Evolutionary conservation across 2,113 vertebrate species (phyloP), one percentile per base, ranked within the genome.

Genomic region (Pomatorhinus ruficollis): DNA sequence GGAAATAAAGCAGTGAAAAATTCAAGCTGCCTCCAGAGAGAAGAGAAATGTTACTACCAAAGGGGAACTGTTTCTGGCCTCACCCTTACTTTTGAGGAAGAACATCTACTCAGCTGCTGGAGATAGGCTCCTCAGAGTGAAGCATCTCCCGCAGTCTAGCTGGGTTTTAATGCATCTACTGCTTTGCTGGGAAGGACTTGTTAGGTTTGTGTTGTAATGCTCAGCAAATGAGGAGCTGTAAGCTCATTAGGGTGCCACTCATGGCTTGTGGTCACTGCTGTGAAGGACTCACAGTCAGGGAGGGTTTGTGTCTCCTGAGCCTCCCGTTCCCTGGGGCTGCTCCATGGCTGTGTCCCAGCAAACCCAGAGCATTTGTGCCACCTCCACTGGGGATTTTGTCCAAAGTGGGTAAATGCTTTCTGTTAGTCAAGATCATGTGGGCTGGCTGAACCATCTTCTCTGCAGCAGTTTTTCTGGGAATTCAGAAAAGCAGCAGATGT

Each of bases 51-150:
- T 78, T 87, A 89, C 69, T 87, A 89, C 74, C 65, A 76, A 96
- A 92, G 65, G 74, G 89, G 77, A 96, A 80, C 74, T 72, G 44
- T 86, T 92, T 93, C 65, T 92, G 61, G 87, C 69, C 81, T 93
- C 60, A 82, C 53, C 72, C 77, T 68, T 60, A 50, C 77, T 95
- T 93, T 94, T 94, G 90, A 75, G 87, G 93, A 94, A 87, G 87
- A 84, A 71, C 50, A 13, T 87, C 40, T 76, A 20, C 63, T 76
- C 50, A 31, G 87, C 60, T 75, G 60, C 81, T 91, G 66, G 83
- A 78, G 89, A 68, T 15, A 40, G 47, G 30, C 33, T 89, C 31
- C 80, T 93, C 10, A 52, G 72, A 61, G 77, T 54, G 71, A 87
- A 84, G 60, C 2, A 2, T 93, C 68, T 74, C 30, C 22, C 40